Evolutionary conservation across 2,113 vertebrate species (phyloP), one percentile per base, ranked within the genome.

Genomic region (Hippocampus abdominalis): DNA sequence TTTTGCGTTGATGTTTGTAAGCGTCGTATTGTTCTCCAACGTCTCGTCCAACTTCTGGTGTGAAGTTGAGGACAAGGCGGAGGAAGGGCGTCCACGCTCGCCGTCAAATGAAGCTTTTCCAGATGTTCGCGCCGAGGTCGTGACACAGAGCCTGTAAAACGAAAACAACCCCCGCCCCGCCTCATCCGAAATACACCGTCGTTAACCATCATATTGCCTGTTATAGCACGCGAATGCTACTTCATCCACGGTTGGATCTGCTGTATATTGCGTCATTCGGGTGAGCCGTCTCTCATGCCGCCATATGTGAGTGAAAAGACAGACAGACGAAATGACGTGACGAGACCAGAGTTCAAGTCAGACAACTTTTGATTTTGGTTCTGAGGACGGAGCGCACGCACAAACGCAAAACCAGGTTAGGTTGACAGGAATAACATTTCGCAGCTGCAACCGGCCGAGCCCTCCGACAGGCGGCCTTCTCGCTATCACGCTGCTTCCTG

Each of bases 81-180:
- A 86, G 91, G 91, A 92, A 90, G 91, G 89, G 90, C 76, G 92
- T 84, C 82, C 81, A 62, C 81, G 1, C 21, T 57, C 20, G 68
- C 64, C 44, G 53, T 85, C 76, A 69, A 84, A 84, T 85, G 78
- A 71, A 88, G 87, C 74, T 90, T 91, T 91, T 91, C 90, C 90
- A 92, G 89, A 92, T 92, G 91, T 90, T 36, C 87, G 48, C 78
- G 66, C 54, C 81, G 78, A 90, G 89, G 90, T 92, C 89, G 80
- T 89, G 88, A 88, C 74, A 51, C 62, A 66, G 44, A 51, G 61
- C 32, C 25, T 56, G 79, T 85, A 83, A 84, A 83, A 81, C 81
- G 77, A 76, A 81, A 70, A 74, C 42, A 67, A 63, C 67, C 72
- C 59, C 81, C 15, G n/a, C 10, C 10, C 25, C 13, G 12, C 60